Evolutionary conservation across 2,797 vertebrate species (phyloP).

Genomic region (Myotis daubentonii): DNA sequence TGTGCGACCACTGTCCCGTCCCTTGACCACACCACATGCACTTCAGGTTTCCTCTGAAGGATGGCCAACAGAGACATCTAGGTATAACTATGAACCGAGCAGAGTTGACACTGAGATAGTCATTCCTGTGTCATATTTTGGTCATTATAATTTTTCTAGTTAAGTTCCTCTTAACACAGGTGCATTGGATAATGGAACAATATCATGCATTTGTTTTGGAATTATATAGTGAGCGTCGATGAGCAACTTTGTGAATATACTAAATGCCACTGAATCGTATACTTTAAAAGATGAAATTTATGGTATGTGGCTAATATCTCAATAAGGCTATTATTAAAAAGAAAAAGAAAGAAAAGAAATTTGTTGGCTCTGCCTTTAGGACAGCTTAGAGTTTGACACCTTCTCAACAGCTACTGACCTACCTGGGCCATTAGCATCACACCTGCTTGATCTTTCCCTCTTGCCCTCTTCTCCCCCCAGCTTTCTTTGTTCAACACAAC

Average conservation of each 20-base stretch:
- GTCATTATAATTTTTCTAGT: neutral
- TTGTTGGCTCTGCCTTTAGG: neutral
- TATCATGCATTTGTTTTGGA: neutral
- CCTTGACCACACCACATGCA: neutral
- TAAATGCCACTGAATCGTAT: neutral
- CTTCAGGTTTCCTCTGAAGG: neutral
- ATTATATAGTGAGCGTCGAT: neutral
- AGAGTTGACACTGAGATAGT: neutral
- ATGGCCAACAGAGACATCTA: neutral
- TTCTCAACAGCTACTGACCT: neutral
- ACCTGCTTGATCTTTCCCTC: neutral
- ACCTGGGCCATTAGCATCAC: rapidly evolving
- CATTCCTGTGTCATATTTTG: neutral
- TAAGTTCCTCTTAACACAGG: neutral
- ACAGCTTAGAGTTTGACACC: neutral
- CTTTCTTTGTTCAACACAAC: neutral
- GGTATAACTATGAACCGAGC: neutral
- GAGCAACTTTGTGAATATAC: neutral
- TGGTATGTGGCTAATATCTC: neutral
- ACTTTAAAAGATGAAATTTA: neutral
- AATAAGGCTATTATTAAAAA: neutral
- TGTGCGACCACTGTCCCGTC: neutral
- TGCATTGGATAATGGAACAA: neutral
- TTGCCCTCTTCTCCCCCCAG: neutral
- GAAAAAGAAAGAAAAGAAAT: neutral